Conservation (phyloP, 2,888 invertebrate genomes). For the Oligia fasciuncula region DNA sequence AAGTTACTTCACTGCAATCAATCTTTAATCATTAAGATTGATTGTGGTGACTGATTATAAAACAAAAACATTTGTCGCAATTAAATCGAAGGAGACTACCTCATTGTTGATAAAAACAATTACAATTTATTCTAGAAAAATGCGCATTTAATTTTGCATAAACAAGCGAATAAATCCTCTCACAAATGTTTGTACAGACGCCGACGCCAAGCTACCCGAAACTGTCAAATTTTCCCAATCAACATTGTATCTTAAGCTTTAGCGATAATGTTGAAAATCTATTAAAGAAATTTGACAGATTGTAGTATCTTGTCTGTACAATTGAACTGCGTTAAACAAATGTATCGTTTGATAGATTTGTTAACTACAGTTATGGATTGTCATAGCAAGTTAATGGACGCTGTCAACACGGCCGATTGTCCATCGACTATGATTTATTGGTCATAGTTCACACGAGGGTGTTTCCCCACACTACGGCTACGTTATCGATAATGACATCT, state of each 20-base stretch:
- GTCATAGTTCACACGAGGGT: constrained; percentile 32
- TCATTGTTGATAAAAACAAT: constrained; percentile 31
- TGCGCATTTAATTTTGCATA: constrained; percentile 14
- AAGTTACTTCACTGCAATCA: background rate
- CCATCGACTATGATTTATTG: constrained; percentile 47
- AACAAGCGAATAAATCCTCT: background rate
- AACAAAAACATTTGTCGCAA: constrained; percentile 30
- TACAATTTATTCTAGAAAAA: constrained; percentile 34
- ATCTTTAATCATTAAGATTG: background rate
- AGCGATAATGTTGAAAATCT: too few species aligned
- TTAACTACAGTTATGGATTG: constrained; percentile 16
- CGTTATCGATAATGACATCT: constrained; percentile 33
- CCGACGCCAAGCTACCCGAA: too few species aligned
- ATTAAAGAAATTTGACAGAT: too few species aligned
- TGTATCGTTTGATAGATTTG: background rate
- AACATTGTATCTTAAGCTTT: too few species aligned
- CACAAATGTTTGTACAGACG: background rate
- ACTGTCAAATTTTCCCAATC: too few species aligned
- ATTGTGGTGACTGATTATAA: constrained; percentile 18
- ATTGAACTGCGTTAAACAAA: constrained; percentile 18
- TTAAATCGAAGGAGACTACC: constrained; percentile 26
- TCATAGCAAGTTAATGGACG: constrained; percentile 26
- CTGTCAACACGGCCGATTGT: constrained; percentile 38
- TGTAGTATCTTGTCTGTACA: background rate
- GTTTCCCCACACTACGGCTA: constrained; percentile 23